Base-by-base conservation (phyloP, 2,797 vertebrate species). In the Nyctibius grandis region DNA sequence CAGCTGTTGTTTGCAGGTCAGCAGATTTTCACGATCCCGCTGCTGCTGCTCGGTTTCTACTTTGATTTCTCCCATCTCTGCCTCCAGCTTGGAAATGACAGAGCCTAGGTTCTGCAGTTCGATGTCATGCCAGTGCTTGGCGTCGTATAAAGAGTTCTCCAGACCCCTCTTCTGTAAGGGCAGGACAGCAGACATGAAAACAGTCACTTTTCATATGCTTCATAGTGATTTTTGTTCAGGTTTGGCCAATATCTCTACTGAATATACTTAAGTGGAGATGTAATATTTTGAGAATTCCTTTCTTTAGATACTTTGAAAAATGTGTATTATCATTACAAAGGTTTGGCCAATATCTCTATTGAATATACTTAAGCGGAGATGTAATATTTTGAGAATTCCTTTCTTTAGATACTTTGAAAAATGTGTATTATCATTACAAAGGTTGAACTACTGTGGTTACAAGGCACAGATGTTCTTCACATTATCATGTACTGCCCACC, bases 71-170 rank as follows among this genome's bases (percentile, higher is more conserved):
- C 83, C 50, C 18, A 99, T 98, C 97, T 99, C 99, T 9, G 98
- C 98, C 97, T 99, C 98, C 97, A 99, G 98, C 95, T 98, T 98
- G 79, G 97, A 95, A 40, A 99, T 98, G 82, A 99, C 98, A 0
- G 99, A 98, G 54, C 98, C 98, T 82, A 99, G 97, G 89, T 99
- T 99, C 98, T 99, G 99, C 78, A 99, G 98, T 97, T 99, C 99
- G 33, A 99, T 98, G 84, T 98, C 98, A 0, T 99, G 99, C 99
- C 99, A 99, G 96, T 99, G 99, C 57, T 98, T 98, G 31, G 99
- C 98, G 0, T 99, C 99, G 0, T 98, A 98, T 91, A 99, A 94
- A 4, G 99, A 98, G 94, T 98, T 99, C 96, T 99, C 99, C 97
- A 99, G 97, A 60, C 99, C 99, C 17, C 99, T 98, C 96, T 99